A percentile compares a stretch with the other conserved stretches of the same genome.
Conservation (phyloP, 1,140 invertebrate genomes). For the Gryon sp. region DNA sequence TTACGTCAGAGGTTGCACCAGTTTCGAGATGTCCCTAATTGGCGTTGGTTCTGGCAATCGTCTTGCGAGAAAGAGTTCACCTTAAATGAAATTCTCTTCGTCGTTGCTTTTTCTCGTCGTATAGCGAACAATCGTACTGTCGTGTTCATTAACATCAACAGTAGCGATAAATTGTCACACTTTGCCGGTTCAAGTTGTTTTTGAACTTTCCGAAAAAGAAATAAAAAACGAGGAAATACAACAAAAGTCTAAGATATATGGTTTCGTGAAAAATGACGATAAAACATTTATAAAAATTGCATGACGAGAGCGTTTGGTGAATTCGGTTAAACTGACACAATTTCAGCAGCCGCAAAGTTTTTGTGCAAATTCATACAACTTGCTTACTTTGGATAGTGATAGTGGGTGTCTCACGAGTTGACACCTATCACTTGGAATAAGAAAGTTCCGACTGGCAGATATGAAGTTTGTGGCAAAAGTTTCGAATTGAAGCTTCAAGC, state of each 20-base stretch:
- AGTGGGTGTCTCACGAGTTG: conserved; percentile 13
- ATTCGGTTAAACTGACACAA: conserved; percentile 2
- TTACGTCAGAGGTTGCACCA: conserved; percentile 15
- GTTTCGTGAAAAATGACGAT: background rate
- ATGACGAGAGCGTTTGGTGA: no score
- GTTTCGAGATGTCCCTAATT: conserved; percentile 46
- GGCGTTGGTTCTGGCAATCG: conserved; percentile 19
- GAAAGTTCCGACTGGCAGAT: conserved; percentile 5
- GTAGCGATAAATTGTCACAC: background rate
- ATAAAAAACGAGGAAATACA: background rate
- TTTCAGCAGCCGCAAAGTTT: background rate
- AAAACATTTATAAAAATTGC: conserved; percentile 9
- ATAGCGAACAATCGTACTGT: conserved; percentile 11
- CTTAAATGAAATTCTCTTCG: background rate
- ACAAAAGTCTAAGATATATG: background rate
- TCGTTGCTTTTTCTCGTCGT: background rate
- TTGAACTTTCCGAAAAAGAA: background rate
- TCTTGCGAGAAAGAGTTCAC: conserved; percentile 4
- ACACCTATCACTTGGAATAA: conserved; percentile 25
- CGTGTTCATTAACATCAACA: background rate
- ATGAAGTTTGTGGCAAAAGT: conserved; percentile 24
- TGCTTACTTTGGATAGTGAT: background rate
- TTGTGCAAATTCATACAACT: conserved; percentile 1
- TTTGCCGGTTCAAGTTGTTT: background rate
- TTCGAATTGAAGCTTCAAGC: conserved; percentile 15